Conservation (phyloP, 1,140 invertebrate species). For the Rhizoglyphus robini region DNA sequence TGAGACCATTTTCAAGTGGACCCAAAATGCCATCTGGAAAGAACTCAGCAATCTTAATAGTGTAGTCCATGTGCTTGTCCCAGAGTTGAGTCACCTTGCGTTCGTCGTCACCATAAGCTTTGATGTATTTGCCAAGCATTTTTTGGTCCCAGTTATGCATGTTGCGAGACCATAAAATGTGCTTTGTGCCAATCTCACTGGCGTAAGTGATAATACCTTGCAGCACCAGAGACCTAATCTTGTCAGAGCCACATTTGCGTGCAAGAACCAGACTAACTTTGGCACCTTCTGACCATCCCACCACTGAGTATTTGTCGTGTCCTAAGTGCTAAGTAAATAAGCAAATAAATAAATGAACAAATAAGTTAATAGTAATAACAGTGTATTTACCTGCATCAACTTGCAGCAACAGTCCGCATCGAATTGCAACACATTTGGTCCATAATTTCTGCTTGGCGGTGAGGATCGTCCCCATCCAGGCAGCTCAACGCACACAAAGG, state of each 20-base stretch:
- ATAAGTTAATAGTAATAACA: constrained; percentile 18
- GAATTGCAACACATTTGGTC: constrained; percentile 49
- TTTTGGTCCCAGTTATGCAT: background rate
- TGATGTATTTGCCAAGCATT: background rate
- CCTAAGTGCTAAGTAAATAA: constrained; percentile 40
- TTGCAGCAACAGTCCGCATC: constrained; percentile 55
- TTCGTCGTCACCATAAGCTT: constrained; percentile 11
- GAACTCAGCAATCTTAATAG: background rate
- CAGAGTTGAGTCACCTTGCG: background rate
- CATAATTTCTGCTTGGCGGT: constrained; percentile 55
- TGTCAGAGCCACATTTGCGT: constrained; percentile 43
- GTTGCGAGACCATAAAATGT: constrained; percentile 10
- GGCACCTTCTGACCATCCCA: constrained; percentile 82
- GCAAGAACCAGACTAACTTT: constrained; percentile 60
- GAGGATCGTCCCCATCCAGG: constrained; percentile 71
- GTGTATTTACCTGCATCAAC: constrained; percentile 50
- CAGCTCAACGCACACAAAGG: constrained; percentile 67
- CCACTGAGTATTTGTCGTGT: constrained; percentile 53
- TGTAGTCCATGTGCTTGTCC: constrained; percentile 9
- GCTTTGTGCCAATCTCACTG: background rate
- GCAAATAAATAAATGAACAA: constrained; percentile 1
- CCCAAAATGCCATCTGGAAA: constrained; percentile 4
- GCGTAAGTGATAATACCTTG: constrained; percentile 42
- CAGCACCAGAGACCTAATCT: constrained; percentile 55
- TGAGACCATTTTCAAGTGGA: background rate